Percentiles rank a stretch among this genome's conserved stretches.
Conservation (phyloP, 2,113 vertebrate species). For the Guaruba guarouba region DNA sequence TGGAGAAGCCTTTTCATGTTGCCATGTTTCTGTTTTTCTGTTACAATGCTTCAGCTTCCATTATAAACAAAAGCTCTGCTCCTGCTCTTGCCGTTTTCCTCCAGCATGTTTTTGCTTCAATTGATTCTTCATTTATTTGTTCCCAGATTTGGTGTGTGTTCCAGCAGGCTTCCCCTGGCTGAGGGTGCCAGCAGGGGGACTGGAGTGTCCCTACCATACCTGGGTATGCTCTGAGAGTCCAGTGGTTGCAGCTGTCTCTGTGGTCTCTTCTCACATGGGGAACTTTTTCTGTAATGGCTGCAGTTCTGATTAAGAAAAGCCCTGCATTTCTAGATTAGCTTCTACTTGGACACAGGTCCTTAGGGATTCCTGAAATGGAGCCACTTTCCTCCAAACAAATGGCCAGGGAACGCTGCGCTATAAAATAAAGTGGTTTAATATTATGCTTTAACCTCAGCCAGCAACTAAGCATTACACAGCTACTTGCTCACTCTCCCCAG, state of each 20-base stretch:
- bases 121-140: neutral
- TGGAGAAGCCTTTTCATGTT: neutral
- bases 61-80: neutral
- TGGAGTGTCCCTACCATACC: neutral
- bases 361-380: neutral
- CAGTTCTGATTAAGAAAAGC: neutral
- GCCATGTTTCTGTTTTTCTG: neutral
- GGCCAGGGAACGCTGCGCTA: accelerated
- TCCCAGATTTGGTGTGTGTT: neutral
- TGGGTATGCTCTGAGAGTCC: neutral
- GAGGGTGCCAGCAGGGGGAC: neutral
- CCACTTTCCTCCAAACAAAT: neutral
- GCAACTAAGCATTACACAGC: neutral
- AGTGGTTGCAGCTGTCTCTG: neutral
- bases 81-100: neutral
- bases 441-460: neutral
- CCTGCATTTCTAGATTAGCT: neutral
- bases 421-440: neutral
- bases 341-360: neutral
- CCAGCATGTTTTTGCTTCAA: neutral
- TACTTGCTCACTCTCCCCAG: neutral
- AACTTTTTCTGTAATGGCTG: neutral
- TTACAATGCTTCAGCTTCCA: neutral
- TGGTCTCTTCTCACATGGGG: neutral
- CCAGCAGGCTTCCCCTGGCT: neutral